These are phyloP conservation scores for Eleginops maclovinus DNA, from an alignment of 2,113 vertebrate species.

Conservation along the genomic window DNA sequence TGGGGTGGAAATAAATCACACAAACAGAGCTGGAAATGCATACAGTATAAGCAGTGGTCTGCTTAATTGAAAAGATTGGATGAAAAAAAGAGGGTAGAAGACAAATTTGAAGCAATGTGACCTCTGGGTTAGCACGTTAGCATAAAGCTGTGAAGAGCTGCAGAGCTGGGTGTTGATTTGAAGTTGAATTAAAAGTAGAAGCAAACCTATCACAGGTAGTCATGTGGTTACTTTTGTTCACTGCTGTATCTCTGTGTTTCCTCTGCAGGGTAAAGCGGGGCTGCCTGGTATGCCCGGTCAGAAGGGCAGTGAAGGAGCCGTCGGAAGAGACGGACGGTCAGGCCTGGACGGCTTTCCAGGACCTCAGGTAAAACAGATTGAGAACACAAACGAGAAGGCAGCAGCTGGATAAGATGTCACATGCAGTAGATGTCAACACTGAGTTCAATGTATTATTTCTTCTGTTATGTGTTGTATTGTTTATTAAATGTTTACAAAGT, in stretches of 20 bases:
- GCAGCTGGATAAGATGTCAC: not conserved
- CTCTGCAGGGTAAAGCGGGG: conserved; percentile 78
- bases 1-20: not conserved
- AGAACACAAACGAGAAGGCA: not conserved
- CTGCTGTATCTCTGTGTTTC: not conserved
- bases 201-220: not conserved
- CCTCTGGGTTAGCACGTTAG: not conserved
- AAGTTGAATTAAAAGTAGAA: not conserved
- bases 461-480: not conserved
- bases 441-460: not conserved
- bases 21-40: not conserved
- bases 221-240: not conserved
- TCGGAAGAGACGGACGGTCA: conserved; percentile 87
- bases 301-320: conserved; percentile 78
- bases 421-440: not conserved
- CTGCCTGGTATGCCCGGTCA: conserved; percentile 73
- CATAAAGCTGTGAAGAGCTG: not conserved
- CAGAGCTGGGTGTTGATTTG: not conserved
- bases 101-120: not conserved
- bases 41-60: not conserved
- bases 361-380: conserved; percentile 82
- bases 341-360: conserved; percentile 90
- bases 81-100: not conserved
- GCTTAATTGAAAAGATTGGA: not conserved
- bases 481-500: too few relatives aligned